These are phyloP conservation scores for Spodoptera littoralis DNA, from an alignment of 2,888 invertebrate genomes.

Conservation along the genomic window DNA sequence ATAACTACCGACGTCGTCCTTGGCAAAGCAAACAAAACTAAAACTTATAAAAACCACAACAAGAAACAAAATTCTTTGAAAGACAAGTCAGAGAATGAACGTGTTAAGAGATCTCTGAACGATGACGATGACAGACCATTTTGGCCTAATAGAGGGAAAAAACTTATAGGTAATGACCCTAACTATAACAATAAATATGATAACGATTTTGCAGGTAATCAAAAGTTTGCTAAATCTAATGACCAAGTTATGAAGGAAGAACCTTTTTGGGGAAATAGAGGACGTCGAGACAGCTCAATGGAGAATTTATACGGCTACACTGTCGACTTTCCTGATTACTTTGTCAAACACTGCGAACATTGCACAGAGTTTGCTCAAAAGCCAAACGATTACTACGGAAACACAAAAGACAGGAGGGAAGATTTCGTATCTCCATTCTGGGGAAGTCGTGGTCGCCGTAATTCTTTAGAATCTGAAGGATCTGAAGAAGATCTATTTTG, in stretches of 20 bases:
- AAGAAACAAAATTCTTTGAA: slow-evolving; percentile 63
- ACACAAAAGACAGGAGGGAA: slow-evolving; percentile 60
- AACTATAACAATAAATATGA: slow-evolving; percentile 43
- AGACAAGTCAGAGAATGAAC: slow-evolving; percentile 63
- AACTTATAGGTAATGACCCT: slow-evolving; percentile 53
- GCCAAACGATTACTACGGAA: slow-evolving; percentile 44
- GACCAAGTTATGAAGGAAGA: slow-evolving; percentile 67
- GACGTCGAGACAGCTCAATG: slow-evolving; percentile 70
- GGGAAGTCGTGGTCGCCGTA: slow-evolving; percentile 55
- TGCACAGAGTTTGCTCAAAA: slow-evolving; percentile 42
- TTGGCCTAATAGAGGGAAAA: slow-evolving; percentile 72
- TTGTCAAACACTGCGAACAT: slow-evolving; percentile 62
- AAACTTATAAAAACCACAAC: slow-evolving; percentile 58
- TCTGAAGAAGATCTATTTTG: slow-evolving; percentile 69
- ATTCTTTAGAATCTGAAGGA: slow-evolving; percentile 45
- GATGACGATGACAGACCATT: slow-evolving; percentile 69
- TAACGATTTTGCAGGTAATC: slow-evolving; percentile 49
- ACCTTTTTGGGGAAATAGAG: slow-evolving; percentile 82
- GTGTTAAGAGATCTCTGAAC: slow-evolving; percentile 72
- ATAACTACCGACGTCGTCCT: slow-evolving; percentile 69
- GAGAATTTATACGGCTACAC: slow-evolving; percentile 61
- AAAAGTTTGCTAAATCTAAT: slow-evolving; percentile 57
- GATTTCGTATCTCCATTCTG: slow-evolving; percentile 65
- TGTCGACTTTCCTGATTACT: slow-evolving; percentile 53
- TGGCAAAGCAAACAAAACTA: slow-evolving; percentile 71